Evolutionary conservation across 1,140 invertebrate species (phyloP).

Genomic region (Probaryconus sp.): DNA sequence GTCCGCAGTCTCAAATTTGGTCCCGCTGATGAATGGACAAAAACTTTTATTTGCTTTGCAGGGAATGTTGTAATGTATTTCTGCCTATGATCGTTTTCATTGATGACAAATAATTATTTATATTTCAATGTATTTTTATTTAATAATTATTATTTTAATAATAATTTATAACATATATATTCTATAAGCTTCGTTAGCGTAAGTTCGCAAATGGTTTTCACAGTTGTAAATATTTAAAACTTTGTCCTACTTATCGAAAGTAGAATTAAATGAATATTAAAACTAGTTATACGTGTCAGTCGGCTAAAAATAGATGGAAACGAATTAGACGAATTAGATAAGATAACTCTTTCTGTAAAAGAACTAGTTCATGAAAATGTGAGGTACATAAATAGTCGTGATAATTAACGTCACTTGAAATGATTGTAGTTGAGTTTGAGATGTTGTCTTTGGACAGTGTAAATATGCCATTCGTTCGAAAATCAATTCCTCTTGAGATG

Average conservation of each 20-base stretch:
- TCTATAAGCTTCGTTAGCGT: no score
- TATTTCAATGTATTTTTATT: not conserved
- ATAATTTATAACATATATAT: no score
- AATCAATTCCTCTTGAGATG: constrained; percentile 67
- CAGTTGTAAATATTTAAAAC: no score
- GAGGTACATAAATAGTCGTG: constrained; percentile 29
- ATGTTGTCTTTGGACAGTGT: constrained; percentile 68
- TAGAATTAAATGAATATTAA: no score
- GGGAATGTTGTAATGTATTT: constrained; percentile 9
- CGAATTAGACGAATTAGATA: constrained; percentile 31
- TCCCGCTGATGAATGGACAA: constrained; percentile 44
- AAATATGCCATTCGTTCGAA: constrained; percentile 66
- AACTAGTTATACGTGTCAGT: no score
- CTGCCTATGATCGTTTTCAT: not conserved
- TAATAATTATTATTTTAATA: no score
- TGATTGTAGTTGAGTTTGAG: constrained; percentile 42
- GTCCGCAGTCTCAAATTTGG: constrained; percentile 52
- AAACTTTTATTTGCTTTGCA: constrained; percentile 19
- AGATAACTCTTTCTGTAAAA: constrained; percentile 34
- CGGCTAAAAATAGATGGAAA: constrained; percentile 49
- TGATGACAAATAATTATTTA: constrained; percentile 30
- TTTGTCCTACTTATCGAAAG: no score
- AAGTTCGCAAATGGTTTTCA: constrained; percentile 42
- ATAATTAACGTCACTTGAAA: constrained; percentile 34
- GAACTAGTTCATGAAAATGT: constrained; percentile 16